Evolutionary conservation across 2,797 vertebrate species (phyloP).

Genomic region (Chiloscyllium punctatum): DNA sequence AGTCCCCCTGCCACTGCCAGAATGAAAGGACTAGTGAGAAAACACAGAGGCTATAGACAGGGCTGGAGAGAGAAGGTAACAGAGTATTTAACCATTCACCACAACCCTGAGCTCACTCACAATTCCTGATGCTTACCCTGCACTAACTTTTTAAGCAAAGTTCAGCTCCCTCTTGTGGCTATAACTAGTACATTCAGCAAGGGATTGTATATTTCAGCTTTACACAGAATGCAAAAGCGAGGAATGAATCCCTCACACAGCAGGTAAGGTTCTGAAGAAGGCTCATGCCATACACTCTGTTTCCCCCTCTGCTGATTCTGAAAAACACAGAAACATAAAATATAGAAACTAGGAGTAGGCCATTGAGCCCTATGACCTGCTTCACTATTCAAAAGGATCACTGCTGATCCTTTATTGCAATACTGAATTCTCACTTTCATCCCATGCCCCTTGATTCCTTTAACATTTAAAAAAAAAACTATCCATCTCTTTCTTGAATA

Average conservation of each 20-base stretch:
- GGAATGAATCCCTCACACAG: not conserved
- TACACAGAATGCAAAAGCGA: not conserved
- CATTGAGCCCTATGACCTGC: too few relatives aligned
- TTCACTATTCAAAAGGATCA: too few relatives aligned
- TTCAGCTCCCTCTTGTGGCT: slow-evolving; percentile 19
- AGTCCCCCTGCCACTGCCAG: too few relatives aligned
- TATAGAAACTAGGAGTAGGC: too few relatives aligned
- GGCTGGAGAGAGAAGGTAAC: not conserved
- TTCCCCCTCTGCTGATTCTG: too few relatives aligned
- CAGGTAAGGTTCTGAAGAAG: not conserved
- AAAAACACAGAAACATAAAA: too few relatives aligned
- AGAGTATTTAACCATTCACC: not conserved
- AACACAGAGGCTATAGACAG: not conserved
- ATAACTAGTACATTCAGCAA: not conserved
- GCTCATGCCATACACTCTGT: too few relatives aligned
- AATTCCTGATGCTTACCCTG: not conserved
- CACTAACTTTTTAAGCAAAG: not conserved
- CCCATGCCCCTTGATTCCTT: too few relatives aligned
- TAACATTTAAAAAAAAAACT: too few relatives aligned
- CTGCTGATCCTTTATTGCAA: too few relatives aligned
- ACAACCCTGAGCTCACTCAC: not conserved
- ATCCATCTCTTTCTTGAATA: too few relatives aligned
- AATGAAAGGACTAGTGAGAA: not conserved
- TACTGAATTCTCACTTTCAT: too few relatives aligned
- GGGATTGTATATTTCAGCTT: not conserved